A percentile compares a stretch with the other conserved stretches of the same genome.
Evolutionary conservation across 2,113 vertebrate species (phyloP).

Genomic region (Junco hyemalis): DNA sequence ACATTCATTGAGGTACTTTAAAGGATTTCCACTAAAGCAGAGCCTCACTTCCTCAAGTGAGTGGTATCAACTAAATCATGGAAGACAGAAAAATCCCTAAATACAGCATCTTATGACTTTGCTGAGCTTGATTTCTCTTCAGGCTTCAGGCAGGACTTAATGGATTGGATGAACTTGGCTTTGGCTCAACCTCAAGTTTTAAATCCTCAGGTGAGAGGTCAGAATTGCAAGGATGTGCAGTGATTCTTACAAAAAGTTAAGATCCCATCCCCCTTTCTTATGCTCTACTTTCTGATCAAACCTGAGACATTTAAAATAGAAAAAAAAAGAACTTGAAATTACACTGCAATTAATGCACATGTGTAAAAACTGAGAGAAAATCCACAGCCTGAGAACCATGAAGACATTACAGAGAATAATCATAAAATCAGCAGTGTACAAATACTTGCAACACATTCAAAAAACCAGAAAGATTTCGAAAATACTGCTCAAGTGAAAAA

Average conservation of each 20-base stretch:
- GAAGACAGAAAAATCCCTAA: neutral
- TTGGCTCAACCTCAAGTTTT: neutral
- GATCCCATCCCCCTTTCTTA: neutral
- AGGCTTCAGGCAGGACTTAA: neutral
- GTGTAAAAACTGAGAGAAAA: neutral
- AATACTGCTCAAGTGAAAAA: neutral
- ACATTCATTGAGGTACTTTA: neutral
- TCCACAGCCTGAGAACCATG: neutral
- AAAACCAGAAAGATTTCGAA: neutral
- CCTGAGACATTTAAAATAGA: neutral
- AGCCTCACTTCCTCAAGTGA: neutral
- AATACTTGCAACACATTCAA: neutral
- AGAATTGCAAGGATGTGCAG: neutral
- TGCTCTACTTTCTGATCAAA: neutral
- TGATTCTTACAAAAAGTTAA: neutral
- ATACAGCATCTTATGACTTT: neutral
- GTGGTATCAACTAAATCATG: neutral
- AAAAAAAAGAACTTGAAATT: neutral
- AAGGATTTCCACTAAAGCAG: neutral
- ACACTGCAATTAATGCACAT: neutral
- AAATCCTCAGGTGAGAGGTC: neutral
- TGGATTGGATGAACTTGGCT: neutral
- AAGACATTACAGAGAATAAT: neutral
- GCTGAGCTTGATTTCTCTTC: neutral
- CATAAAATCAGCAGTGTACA: neutral